A percentile compares a stretch with the other conserved stretches of the same genome.
Conservation (phyloP, 2,113 vertebrate species). For the Toxotes chatareus region DNA sequence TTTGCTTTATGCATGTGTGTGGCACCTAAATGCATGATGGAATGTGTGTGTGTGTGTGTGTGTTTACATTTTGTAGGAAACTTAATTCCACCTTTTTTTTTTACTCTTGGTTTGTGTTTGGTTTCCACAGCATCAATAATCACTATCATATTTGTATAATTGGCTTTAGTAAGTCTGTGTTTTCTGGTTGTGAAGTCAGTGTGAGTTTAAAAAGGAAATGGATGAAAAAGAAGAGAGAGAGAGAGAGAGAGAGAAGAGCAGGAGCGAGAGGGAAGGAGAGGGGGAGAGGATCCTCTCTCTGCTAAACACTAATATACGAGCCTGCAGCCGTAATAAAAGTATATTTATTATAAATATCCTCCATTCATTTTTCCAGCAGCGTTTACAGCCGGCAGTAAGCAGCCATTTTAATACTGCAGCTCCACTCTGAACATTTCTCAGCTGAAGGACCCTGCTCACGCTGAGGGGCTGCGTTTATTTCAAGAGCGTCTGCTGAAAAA, state of each 20-base stretch:
- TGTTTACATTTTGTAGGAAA: no score
- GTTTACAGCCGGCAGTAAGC: conserved; percentile 62
- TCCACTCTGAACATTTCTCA: conserved; percentile 28
- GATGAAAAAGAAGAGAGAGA: not conserved
- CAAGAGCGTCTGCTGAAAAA: conserved; percentile 7
- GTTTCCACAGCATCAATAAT: no score
- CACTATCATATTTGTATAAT: no score
- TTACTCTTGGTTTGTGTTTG: no score
- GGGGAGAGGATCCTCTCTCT: conserved; percentile 30
- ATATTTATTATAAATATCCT: conserved; percentile 71
- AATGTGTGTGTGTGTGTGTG: no score
- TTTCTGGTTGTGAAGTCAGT: not conserved
- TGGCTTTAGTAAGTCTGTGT: no score
- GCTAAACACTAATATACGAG: conserved; percentile 62
- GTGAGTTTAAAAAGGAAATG: not conserved
- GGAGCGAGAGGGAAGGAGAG: not conserved
- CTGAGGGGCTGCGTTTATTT: not conserved
- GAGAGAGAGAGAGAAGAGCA: not conserved
- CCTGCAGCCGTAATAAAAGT: conserved; percentile 67
- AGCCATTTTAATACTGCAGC: conserved; percentile 52
- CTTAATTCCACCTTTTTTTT: no score
- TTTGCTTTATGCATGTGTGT: not conserved
- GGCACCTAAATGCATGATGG: no score
- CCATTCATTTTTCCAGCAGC: conserved; percentile 55
- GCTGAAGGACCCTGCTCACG: conserved; percentile 15